phyloP scores from a whole-genome alignment of 2,888 invertebrate genomes.

The Campoplex capitator region DNA sequence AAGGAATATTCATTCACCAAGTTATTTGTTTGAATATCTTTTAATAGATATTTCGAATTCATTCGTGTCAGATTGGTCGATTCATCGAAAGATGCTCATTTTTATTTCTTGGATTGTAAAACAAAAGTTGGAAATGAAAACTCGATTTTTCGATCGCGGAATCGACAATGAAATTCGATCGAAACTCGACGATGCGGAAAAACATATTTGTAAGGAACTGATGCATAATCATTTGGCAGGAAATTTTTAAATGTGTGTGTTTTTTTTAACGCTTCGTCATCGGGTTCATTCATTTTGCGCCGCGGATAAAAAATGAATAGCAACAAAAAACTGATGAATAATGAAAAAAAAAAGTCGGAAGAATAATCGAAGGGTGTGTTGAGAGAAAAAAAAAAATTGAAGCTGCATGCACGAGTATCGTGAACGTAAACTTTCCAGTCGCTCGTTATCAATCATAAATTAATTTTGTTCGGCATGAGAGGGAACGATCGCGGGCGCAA shows the following conservation, averaged over 20 bases:
- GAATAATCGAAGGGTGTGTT: neutral
- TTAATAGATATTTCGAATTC: too few species aligned
- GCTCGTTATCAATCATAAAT: slow-evolving; percentile 67
- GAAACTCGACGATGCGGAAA: neutral
- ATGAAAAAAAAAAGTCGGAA: neutral
- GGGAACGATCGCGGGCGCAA: neutral
- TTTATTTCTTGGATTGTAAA: too few species aligned
- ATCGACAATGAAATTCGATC: neutral
- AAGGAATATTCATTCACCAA: too few species aligned
- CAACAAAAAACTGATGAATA: neutral
- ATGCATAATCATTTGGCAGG: too few species aligned
- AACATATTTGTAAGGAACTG: neutral
- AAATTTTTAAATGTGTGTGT: too few species aligned
- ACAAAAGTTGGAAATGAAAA: too few species aligned
- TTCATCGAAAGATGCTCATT: too few species aligned
- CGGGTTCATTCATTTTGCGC: neutral
- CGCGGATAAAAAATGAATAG: neutral
- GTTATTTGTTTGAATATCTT: too few species aligned
- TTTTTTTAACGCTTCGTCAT: neutral
- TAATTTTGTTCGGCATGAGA: slow-evolving; percentile 52
- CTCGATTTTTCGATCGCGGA: neutral
- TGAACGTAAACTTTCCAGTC: slow-evolving; percentile 10
- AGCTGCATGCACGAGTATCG: neutral
- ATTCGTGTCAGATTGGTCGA: too few species aligned
- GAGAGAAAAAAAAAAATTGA: neutral